phyloP scores from a whole-genome alignment of 1,140 invertebrate genomes.

The Trinorchestia longiramus region DNA sequence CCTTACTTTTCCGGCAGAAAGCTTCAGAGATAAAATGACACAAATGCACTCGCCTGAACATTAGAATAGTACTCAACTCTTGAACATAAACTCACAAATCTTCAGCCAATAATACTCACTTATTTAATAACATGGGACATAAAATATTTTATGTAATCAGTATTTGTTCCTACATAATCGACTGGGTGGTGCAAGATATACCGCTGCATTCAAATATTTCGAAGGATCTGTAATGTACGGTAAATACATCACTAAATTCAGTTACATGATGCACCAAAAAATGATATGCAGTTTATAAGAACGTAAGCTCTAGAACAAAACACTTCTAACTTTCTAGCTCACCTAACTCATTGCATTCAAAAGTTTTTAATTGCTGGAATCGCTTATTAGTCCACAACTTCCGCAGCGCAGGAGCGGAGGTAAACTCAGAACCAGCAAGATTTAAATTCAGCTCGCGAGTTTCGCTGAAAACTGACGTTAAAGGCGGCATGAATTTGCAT shows the following conservation, averaged over 20 bases:
- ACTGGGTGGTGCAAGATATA: background rate
- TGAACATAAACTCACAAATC: background rate
- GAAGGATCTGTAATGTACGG: background rate
- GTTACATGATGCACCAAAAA: background rate
- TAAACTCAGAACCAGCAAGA: background rate
- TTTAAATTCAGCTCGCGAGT: constrained; percentile 17
- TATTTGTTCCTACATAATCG: background rate
- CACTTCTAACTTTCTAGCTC: background rate
- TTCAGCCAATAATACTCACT: background rate
- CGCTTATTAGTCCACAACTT: constrained; percentile 19
- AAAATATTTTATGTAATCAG: background rate
- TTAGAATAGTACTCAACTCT: background rate
- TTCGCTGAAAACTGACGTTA: background rate
- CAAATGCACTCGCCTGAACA: background rate
- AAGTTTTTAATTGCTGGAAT: constrained; percentile 25
- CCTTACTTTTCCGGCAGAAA: background rate
- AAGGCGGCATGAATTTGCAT: constrained; percentile 25
- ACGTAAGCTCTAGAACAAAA: background rate
- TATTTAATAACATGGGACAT: background rate
- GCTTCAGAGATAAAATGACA: background rate
- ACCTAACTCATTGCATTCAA: background rate
- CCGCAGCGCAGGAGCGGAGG: background rate
- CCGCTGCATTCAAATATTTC: background rate
- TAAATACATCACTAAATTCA: background rate
- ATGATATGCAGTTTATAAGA: background rate